These are phyloP conservation scores for Rallus crepitans DNA, from an alignment of 2,797 vertebrate genomes.

Conservation along the genomic window DNA sequence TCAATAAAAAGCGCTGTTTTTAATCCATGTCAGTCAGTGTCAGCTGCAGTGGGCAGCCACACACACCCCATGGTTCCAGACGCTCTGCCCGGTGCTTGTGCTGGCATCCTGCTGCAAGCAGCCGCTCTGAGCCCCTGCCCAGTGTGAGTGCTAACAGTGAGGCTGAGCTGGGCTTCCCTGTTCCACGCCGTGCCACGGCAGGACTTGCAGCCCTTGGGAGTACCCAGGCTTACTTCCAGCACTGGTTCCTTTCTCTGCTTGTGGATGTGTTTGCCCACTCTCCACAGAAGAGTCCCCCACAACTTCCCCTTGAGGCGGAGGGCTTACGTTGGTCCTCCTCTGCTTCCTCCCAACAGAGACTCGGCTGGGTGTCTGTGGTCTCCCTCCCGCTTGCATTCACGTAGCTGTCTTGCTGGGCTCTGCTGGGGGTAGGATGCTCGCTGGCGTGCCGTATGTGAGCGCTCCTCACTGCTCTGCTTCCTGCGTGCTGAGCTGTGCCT, in stretches of 20 bases:
- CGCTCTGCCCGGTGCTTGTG: neutral
- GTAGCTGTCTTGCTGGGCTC: neutral
- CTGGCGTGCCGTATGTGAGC: rapidly evolving
- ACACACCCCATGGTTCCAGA: rapidly evolving
- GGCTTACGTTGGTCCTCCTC: neutral
- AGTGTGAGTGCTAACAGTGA: rapidly evolving
- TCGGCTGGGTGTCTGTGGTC: rapidly evolving
- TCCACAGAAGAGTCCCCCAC: no score
- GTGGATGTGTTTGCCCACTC: neutral
- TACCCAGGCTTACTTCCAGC: neutral
- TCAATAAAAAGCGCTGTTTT: neutral
- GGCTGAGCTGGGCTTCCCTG: neutral
- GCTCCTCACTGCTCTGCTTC: neutral
- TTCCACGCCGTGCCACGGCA: rapidly evolving
- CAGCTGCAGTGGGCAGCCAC: rapidly evolving
- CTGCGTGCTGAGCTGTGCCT: rapidly evolving
- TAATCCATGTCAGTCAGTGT: no score
- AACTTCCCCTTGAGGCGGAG: neutral
- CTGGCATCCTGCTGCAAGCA: neutral
- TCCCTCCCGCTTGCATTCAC: rapidly evolving
- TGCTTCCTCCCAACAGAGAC: neutral
- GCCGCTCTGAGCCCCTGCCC: neutral
- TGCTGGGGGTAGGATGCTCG: rapidly evolving
- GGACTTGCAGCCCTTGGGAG: neutral
- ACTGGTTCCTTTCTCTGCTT: neutral